Percentiles rank a stretch among this genome's conserved stretches.
Evolutionary conservation across 2,797 vertebrate species (phyloP).

Genomic region (Scleropages formosus): DNA sequence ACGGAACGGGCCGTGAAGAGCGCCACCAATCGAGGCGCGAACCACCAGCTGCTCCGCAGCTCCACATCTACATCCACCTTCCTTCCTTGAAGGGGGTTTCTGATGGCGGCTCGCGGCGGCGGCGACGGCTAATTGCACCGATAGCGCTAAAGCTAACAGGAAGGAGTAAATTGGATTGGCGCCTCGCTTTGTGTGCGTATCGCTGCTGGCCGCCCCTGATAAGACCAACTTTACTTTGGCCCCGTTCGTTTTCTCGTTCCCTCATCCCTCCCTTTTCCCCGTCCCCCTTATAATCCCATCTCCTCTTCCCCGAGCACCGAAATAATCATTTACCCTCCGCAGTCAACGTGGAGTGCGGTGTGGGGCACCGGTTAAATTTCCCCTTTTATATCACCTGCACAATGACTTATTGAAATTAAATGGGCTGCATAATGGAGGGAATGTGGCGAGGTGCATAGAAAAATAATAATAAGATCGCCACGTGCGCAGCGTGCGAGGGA

Average conservation of each 20-base stretch:
- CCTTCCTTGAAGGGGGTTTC: too few relatives aligned
- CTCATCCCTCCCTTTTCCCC: slow-evolving; percentile 51
- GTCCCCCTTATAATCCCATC: slow-evolving; percentile 53
- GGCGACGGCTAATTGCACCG: slow-evolving; percentile 64
- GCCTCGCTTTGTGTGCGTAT: slow-evolving; percentile 54
- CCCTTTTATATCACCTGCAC: slow-evolving; percentile 47
- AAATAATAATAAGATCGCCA: slow-evolving; percentile 47
- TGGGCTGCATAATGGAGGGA: slow-evolving; percentile 42
- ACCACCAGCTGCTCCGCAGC: too few relatives aligned
- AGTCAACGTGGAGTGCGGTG: slow-evolving; percentile 32
- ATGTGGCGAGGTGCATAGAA: slow-evolving; percentile 25
- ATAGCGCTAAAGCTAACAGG: slow-evolving; percentile 67
- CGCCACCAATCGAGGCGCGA: not conserved
- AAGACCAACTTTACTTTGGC: slow-evolving; percentile 65
- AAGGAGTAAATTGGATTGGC: slow-evolving; percentile 62
- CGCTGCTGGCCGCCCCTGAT: slow-evolving; percentile 64
- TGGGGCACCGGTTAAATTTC: slow-evolving; percentile 35
- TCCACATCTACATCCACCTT: too few relatives aligned
- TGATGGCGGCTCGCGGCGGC: slow-evolving; percentile 58
- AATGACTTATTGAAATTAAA: slow-evolving; percentile 58
- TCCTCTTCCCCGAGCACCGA: slow-evolving; percentile 32
- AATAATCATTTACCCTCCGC: slow-evolving; percentile 48
- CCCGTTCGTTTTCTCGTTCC: slow-evolving; percentile 37
- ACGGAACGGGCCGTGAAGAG: slow-evolving; percentile 3
- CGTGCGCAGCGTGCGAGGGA: slow-evolving; percentile 44